Evolutionary conservation across 2,888 invertebrate species (phyloP), one percentile per base, ranked within the genome.

Genomic region (Caenorhabditis parvicauda): DNA sequence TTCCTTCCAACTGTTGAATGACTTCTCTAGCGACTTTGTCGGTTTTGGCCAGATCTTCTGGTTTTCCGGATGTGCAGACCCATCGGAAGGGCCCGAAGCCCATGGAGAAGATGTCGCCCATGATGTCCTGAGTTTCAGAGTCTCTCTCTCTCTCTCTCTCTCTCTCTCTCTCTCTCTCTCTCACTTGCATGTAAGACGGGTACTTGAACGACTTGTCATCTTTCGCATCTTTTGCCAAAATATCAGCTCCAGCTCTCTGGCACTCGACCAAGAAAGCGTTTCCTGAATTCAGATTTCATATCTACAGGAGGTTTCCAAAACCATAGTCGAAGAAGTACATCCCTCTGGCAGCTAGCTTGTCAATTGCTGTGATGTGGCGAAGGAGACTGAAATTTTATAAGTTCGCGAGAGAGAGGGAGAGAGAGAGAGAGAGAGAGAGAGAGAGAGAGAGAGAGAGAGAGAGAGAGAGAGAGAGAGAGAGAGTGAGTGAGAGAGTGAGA

Each of bases 71-170:
- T 1, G 86, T 84, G 72, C 87, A 87, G 2, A 87, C 85, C 87
- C 87, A 87, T 24, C 87, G 82, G 79, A 87, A 87, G 1, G 87
- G 87, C 9, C 87, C 87, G 76, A 87, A 87, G n/a, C 87, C 87
- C 50, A 87, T 81, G 0, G 87, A 86, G 80, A 87, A 87, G 38
- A 87, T 86, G 70, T 87, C 86, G 1, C 84, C 84, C 70, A 14
- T 70, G 67, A 3, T 17, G 24, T n/a, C 19, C 19, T 19, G 4
- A 21, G n/a, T 43, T 24, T 12, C n/a, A n/a, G n/a, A n/a, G n/a
- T 12, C 9, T 43, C 22, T 22, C 6, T 24, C 24, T 43, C 17
- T 4, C 3, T 43, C 43, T 12, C n/a, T 12, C 24, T 43, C 19
- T 22, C n/a, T 19, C 24, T 5, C 24, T 43, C 35, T 17, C 35